phyloP scores from a whole-genome alignment of 2,888 invertebrate species.

The Palloptera scutellata region DNA sequence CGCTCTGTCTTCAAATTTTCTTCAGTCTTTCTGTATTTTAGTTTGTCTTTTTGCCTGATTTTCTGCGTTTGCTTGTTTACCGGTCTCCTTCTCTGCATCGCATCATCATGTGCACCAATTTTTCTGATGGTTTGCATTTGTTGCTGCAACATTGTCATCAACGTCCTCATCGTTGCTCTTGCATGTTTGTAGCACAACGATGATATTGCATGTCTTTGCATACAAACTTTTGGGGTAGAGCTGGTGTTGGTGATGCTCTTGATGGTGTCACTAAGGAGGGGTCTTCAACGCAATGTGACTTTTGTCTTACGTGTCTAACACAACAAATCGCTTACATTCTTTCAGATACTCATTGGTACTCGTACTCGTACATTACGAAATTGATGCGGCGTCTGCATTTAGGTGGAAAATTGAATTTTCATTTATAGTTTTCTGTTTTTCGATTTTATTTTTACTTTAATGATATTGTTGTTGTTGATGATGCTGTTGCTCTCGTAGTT shows the following conservation, averaged over 20 bases:
- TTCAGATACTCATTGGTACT: conserved; percentile 31
- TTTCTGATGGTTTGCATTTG: conserved; percentile 34
- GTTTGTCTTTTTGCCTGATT: background rate
- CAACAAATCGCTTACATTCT: conserved; percentile 57
- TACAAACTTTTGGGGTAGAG: background rate
- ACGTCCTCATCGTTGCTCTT: background rate
- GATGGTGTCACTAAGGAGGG: conserved; percentile 44
- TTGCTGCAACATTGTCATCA: conserved; percentile 5
- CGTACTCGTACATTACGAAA: conserved; percentile 52
- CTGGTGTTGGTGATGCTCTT: background rate
- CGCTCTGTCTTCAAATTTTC: conserved; percentile 9
- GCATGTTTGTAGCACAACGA: background rate
- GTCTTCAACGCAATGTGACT: conserved; percentile 42
- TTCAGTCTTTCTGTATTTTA: background rate
- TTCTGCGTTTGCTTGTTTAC: conserved; percentile 4
- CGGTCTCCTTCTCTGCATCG: conserved; percentile 31
- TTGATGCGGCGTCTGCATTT: conserved; percentile 59
- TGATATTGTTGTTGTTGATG: conserved; percentile 12
- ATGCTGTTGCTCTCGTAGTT: conserved; percentile 13
- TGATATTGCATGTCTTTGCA: background rate
- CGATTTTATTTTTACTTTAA: conserved; percentile 17
- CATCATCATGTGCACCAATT: conserved; percentile 1
- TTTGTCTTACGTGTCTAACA: conserved; percentile 44
- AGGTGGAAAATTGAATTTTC: conserved; percentile 58
- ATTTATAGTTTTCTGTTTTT: conserved; percentile 19